Conservation (phyloP, 2,113 vertebrate species). For the Sterna hirundo region DNA sequence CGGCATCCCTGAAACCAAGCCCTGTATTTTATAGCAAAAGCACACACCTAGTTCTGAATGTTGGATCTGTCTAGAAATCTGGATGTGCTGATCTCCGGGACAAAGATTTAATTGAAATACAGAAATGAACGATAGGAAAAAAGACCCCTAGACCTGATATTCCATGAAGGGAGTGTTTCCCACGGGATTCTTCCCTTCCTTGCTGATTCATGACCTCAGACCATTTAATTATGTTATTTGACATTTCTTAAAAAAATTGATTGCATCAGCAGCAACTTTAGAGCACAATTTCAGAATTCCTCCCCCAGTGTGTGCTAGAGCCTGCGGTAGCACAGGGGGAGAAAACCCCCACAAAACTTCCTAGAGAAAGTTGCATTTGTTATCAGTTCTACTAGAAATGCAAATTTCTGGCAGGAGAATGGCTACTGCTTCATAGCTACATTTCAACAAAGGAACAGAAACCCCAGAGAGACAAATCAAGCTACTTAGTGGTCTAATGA, state of each 20-base stretch:
- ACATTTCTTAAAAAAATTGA: background rate
- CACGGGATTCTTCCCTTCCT: background rate
- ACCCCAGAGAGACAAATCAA: background rate
- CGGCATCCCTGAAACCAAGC: background rate
- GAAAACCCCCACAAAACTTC: background rate
- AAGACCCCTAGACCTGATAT: background rate
- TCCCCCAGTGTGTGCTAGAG: background rate
- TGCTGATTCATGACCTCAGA: background rate
- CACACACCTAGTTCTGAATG: background rate
- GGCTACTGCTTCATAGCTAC: background rate
- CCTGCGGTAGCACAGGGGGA: background rate
- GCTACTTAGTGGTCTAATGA: background rate
- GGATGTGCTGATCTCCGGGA: background rate
- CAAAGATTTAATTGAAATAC: background rate
- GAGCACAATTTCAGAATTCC: background rate
- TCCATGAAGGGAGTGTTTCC: background rate
- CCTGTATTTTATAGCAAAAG: background rate
- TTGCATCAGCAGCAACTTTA: background rate
- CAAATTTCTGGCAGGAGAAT: background rate
- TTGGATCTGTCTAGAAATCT: background rate
- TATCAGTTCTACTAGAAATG: background rate
- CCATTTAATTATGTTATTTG: background rate
- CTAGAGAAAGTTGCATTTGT: background rate
- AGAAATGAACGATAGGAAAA: background rate
- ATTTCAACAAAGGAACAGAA: background rate